These are phyloP conservation scores for Sebastes variabilis DNA, from an alignment of 2,797 vertebrate species.

Conservation along the genomic window DNA sequence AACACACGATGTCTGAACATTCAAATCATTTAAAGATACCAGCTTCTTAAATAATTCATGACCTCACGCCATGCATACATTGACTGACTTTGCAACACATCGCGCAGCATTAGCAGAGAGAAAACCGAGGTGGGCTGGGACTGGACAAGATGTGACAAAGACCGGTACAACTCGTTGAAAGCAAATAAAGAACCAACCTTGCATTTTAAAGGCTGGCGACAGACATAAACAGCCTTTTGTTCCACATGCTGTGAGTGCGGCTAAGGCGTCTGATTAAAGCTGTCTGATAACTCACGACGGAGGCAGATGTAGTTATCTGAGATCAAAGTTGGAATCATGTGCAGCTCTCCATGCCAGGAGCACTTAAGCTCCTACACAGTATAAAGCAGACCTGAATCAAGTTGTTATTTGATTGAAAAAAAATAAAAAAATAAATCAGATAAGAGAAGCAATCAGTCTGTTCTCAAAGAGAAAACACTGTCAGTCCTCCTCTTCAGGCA, in stretches of 20 bases:
- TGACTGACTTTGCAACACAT: constrained; percentile 51
- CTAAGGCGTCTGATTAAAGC: constrained; percentile 53
- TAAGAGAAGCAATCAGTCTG: constrained; percentile 7
- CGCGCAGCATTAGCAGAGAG: constrained; percentile 23
- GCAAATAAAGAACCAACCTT: background rate
- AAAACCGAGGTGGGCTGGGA: background rate
- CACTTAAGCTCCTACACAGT: constrained; percentile 40
- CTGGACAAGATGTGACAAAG: constrained; percentile 35
- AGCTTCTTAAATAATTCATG: constrained; percentile 60
- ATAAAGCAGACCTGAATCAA: constrained; percentile 38
- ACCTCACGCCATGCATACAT: constrained; percentile 28
- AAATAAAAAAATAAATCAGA: background rate
- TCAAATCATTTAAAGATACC: constrained; percentile 53
- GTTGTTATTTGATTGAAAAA: constrained; percentile 15
- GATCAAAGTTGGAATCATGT: constrained; percentile 67
- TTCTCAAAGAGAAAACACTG: constrained; percentile 1
- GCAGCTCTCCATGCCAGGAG: constrained; percentile 47
- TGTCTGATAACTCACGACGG: constrained; percentile 55
- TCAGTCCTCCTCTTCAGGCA: background rate
- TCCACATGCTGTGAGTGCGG: constrained; percentile 22
- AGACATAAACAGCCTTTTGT: constrained; percentile 42
- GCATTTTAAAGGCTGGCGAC: constrained; percentile 20
- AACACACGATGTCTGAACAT: constrained; percentile 46
- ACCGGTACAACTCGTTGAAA: background rate
- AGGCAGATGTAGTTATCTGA: constrained; percentile 57